Base-by-base conservation (phyloP, 2,888 invertebrate genomes). In the Marronus borbonicus region DNA sequence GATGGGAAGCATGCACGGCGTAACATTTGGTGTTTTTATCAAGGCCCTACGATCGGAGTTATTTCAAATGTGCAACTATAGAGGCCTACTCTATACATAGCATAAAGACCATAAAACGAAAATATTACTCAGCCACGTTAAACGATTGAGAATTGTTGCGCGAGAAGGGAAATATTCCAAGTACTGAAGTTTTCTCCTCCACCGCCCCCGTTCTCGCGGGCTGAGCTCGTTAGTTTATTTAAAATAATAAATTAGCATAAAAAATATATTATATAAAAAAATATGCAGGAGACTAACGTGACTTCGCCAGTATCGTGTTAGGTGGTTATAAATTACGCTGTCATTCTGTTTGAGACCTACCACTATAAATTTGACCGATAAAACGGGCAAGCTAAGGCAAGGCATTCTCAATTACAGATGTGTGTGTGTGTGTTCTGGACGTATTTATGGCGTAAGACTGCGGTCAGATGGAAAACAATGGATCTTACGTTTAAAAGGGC, bases 191-290 rank as follows among this genome's bases (percentile, higher is more conserved):
- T 44, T 44, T 8, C 44, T 36, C 4, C 31, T 3, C 4, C 31
- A 36, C 7, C 4, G 3, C 44, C 10, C 8, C 50, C 17, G 4
- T 68, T 28, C 28, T 68, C 49, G 4, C 31, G 20, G 14, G 10
- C 2, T 12, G 12, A 8, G 8, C 8, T 44, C 44, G 44, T 44
- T 44, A 44, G 20, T 12, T 49, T 68, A 28, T 68, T 68, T 68
- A 50, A 68, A 68, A 49, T 50, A 68, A 68, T 50, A 68, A 68
- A 68, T 68, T 68, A 50, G 68, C 68, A 68, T 68, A 68, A 68
- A 49, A 68, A 49, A 52, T 50, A 44, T 68, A 68, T 68, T 50
- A 17, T 28, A 68, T 49, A 50, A 50, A 68, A 68, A 68, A 68
- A 68, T 68, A 58, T 17, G 68, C 50, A 49, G 28, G 28, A 50